Evolutionary conservation across 2,888 invertebrate species (phyloP).

Genomic region (Epinotia demarniana): DNA sequence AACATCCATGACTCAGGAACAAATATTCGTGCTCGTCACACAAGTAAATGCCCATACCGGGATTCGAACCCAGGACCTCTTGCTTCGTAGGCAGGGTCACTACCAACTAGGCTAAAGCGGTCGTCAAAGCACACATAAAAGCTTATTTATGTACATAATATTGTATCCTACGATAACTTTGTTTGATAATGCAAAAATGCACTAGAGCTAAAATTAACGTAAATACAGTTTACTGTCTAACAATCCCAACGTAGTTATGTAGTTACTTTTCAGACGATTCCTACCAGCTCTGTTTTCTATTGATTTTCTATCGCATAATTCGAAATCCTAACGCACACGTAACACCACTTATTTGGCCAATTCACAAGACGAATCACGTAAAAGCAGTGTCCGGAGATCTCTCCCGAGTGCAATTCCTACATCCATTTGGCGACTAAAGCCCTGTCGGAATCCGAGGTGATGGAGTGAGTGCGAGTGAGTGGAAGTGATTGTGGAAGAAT

Average conservation of each 20-base stretch:
- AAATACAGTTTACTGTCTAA: no score
- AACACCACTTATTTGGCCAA: slow-evolving; percentile 36
- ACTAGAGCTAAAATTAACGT: no score
- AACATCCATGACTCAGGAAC: no score
- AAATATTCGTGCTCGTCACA: no score
- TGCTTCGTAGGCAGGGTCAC: no score
- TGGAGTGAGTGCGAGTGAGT: slow-evolving; percentile 32
- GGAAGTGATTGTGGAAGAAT: slow-evolving; percentile 23
- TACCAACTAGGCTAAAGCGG: no score
- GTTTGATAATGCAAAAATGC: no score
- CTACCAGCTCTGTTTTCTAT: background rate
- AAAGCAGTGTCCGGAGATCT: slow-evolving; percentile 34
- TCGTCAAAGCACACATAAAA: no score
- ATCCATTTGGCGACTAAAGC: slow-evolving; percentile 35
- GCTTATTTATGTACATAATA: no score
- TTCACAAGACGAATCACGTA: slow-evolving; percentile 37
- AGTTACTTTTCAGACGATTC: background rate
- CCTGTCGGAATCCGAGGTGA: slow-evolving; percentile 29
- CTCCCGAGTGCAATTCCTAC: slow-evolving; percentile 21
- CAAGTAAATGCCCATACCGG: no score
- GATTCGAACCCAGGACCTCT: no score
- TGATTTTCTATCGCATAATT: background rate
- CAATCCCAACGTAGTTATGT: background rate
- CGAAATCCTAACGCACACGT: slow-evolving; percentile 28
- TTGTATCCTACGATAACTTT: no score